Conservation (phyloP, 1,140 invertebrate genomes). For the Nasonia vitripennis region DNA sequence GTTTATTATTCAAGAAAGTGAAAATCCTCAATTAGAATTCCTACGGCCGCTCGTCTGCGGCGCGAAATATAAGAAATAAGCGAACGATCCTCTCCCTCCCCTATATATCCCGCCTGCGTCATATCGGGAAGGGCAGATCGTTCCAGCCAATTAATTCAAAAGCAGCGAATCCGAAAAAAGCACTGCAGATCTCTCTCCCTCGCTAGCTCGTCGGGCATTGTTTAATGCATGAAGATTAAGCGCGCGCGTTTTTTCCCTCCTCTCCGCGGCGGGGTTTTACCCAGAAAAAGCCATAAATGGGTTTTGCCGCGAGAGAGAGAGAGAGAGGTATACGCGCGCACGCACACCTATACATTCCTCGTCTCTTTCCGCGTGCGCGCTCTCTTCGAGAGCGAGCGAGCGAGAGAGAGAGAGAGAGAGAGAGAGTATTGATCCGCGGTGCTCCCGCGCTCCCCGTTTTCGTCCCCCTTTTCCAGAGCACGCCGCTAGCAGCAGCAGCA, state of each 20-base stretch:
- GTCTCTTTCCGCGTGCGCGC: conserved; percentile 32
- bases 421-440: conserved; percentile 46
- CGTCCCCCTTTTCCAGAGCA: neutral
- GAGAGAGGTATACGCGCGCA: too few species aligned
- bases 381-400: conserved; percentile 30
- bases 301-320: neutral
- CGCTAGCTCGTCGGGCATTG: neutral
- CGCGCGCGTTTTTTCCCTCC: neutral
- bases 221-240: conserved; percentile 48
- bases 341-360: neutral
- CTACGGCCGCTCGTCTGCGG: neutral
- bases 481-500: neutral
- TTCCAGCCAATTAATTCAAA: neutral
- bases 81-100: neutral
- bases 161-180: neutral
- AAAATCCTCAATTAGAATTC: conserved; percentile 43
- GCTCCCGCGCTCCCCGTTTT: conserved; percentile 4
- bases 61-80: neutral
- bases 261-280: neutral
- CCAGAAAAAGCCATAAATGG: conserved; percentile 47
- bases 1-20: conserved; percentile 36
- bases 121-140: neutral
- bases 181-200: neutral
- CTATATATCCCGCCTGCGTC: neutral
- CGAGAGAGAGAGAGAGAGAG: neutral